Conservation (phyloP, 2,113 vertebrate genomes). For the Ranitomeya imitator region DNA sequence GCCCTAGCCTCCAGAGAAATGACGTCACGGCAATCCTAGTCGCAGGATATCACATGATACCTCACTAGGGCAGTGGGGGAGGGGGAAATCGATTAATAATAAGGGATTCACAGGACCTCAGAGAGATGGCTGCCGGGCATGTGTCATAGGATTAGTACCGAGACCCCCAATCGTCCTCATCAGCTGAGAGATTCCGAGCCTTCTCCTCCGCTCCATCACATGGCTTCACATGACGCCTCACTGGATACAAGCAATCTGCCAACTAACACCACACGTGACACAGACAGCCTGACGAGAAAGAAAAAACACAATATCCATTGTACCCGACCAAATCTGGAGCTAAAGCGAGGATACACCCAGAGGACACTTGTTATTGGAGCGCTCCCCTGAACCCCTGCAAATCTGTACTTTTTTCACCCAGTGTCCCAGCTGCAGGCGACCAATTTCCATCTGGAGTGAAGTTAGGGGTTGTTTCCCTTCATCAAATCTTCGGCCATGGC, state of each 20-base stretch:
- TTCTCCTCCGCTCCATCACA: not conserved
- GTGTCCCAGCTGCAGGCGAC: no score
- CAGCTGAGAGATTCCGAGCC: conserved; percentile 28
- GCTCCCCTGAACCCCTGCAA: no score
- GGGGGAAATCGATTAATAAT: no score
- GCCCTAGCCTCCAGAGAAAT: no score
- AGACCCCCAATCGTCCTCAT: not conserved
- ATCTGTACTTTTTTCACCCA: no score
- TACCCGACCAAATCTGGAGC: no score
- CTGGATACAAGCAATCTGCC: not conserved
- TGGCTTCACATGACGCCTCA: not conserved
- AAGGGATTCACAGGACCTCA: not conserved
- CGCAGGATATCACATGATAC: not conserved
- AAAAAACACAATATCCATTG: not conserved
- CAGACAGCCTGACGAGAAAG: not conserved
- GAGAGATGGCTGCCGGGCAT: not conserved
- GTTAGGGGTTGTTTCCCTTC: no score
- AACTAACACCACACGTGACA: not conserved
- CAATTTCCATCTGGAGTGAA: no score
- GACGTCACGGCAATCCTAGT: no score
- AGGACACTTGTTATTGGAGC: no score
- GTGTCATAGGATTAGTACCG: not conserved
- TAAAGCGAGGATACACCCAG: no score
- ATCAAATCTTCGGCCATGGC: no score
- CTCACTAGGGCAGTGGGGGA: not conserved